phyloP scores from a whole-genome alignment of 2,113 vertebrate species.

The Australoheros scitulus region DNA sequence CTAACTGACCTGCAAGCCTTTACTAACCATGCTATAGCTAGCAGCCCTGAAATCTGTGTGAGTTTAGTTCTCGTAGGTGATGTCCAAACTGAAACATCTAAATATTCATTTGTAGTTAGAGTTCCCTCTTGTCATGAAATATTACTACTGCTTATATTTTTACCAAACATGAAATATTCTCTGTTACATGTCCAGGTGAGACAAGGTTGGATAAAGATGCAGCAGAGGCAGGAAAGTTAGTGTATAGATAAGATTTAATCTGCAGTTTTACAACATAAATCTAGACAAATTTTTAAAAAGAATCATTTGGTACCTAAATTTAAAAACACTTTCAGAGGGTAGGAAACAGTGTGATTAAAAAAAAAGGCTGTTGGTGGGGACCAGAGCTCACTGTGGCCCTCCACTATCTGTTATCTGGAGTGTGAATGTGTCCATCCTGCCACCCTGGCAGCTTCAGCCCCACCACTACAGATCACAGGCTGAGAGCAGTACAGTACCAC shows the following conservation, averaged over 20 bases:
- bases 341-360: too few relatives aligned
- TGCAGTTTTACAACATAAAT: too few relatives aligned
- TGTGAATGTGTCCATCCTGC: neutral
- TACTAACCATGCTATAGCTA: neutral
- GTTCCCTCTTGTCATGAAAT: neutral
- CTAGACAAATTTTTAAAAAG: too few relatives aligned
- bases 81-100: neutral
- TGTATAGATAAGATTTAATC: neutral
- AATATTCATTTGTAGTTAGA: neutral
- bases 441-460: too few relatives aligned
- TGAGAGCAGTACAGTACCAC: too few relatives aligned
- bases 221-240: neutral
- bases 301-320: too few relatives aligned
- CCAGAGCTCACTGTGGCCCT: neutral
- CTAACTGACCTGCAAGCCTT: neutral
- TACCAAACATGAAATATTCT: neutral
- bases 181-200: neutral
- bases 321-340: too few relatives aligned
- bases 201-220: neutral
- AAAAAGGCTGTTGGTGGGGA: neutral
- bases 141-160: neutral
- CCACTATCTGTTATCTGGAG: neutral
- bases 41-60: neutral
- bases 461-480: too few relatives aligned
- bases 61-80: neutral